These are phyloP conservation scores for Abramis brama DNA, from an alignment of 2,113 vertebrate genomes.

Conservation along the genomic window DNA sequence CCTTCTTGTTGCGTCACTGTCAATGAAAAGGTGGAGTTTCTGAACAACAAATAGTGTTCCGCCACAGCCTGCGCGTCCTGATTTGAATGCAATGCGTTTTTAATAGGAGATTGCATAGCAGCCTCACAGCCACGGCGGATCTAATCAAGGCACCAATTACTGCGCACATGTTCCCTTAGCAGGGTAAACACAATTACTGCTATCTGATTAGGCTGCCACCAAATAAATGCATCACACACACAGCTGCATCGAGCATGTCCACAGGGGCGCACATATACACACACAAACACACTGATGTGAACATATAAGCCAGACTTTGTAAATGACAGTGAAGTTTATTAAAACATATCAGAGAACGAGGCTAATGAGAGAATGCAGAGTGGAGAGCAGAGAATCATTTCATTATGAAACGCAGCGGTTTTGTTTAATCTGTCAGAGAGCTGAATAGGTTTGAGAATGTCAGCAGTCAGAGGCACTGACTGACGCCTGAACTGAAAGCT, in stretches of 20 bases:
- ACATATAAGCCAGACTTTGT: background rate
- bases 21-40: background rate
- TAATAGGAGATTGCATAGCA: constrained; percentile 54
- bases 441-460: constrained; percentile 17
- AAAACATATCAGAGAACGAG: constrained; percentile 22
- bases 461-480: constrained; percentile 45
- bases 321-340: constrained; percentile 43
- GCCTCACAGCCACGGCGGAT: constrained; percentile 39
- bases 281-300: background rate
- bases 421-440: constrained; percentile 34
- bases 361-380: constrained; percentile 33
- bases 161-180: constrained; percentile 60
- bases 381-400: constrained; percentile 38
- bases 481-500: constrained; percentile 37
- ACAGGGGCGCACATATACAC: constrained; percentile 18
- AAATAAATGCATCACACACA: constrained; percentile 49
- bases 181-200: constrained; percentile 68
- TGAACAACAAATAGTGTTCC: background rate
- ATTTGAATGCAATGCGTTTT: constrained; percentile 43
- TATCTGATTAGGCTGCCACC: constrained; percentile 65
- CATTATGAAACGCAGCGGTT: constrained; percentile 36
- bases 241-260: constrained; percentile 7
- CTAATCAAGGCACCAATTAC: constrained; percentile 67
- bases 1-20: background rate
- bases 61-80: background rate